Percentiles rank a stretch among this genome's conserved stretches.
These are phyloP conservation scores for Accipiter fasciatus DNA, from an alignment of 2,797 vertebrate species.

Conservation along the genomic window DNA sequence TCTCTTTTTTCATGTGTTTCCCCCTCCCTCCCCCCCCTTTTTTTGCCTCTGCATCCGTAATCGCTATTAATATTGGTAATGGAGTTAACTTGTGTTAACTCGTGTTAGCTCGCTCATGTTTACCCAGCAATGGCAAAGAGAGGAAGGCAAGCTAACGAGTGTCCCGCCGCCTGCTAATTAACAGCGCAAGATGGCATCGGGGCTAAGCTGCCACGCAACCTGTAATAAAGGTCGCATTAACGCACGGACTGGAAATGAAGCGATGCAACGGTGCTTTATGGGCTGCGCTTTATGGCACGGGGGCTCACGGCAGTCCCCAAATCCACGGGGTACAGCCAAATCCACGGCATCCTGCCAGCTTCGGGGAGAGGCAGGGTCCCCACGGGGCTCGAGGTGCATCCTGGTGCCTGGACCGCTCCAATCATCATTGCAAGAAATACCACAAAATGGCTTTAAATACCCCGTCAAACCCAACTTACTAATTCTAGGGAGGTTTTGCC, in stretches of 20 bases:
- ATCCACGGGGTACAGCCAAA: not conserved
- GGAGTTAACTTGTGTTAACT: too few species aligned
- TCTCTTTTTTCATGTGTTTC: not conserved
- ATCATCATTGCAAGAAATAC: not conserved
- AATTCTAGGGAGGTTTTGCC: not conserved
- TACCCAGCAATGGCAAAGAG: not conserved
- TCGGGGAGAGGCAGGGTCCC: too few species aligned
- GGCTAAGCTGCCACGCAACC: not conserved
- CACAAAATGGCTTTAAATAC: not conserved
- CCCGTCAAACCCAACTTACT: fast-evolving
- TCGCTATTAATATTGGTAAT: fast-evolving
- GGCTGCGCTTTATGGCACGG: not conserved
- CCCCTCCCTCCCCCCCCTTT: too few species aligned
- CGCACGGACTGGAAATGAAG: fast-evolving
- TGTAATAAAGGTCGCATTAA: not conserved
- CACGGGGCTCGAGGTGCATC: not conserved
- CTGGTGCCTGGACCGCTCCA: not conserved
- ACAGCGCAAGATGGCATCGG: not conserved
- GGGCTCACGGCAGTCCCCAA: not conserved
- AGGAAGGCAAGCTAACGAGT: not conserved
- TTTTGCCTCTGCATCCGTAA: not conserved
- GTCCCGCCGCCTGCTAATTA: not conserved
- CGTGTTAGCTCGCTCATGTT: not conserved
- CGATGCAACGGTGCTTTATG: fast-evolving
- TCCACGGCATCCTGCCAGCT: too few species aligned